phyloP scores from a whole-genome alignment of 2,888 invertebrate genomes.

The Helobdella robusta region DNA sequence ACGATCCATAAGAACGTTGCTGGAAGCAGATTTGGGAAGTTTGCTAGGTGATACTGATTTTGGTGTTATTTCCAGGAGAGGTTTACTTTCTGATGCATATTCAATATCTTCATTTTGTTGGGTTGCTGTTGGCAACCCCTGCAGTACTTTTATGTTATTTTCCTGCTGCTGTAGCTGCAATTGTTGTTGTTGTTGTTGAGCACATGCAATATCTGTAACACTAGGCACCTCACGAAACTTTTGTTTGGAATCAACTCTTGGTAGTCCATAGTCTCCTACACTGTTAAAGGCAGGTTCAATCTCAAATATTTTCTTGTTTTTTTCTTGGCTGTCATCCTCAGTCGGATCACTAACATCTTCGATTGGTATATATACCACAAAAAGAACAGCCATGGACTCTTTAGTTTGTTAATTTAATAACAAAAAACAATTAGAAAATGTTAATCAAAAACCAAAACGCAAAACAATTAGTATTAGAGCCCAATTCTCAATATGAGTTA shows the following conservation, averaged over 20 bases:
- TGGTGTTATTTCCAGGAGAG: background rate
- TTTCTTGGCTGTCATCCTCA: no score
- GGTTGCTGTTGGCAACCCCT: background rate
- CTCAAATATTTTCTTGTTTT: no score
- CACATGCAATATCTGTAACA: background rate
- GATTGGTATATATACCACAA: constrained; percentile 27
- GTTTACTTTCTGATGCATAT: background rate
- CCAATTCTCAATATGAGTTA: no score
- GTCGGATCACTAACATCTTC: constrained; percentile 19
- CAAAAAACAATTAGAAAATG: no score
- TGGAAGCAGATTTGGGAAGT: constrained; percentile 9
- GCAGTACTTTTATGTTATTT: no score
- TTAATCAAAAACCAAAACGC: no score
- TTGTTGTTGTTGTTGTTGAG: background rate
- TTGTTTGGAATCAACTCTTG: constrained; percentile 4
- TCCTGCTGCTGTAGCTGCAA: background rate
- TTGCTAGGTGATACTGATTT: background rate
- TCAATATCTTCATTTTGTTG: background rate
- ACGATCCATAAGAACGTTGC: constrained; percentile 3
- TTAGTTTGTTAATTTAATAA: no score
- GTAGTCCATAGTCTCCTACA: no score
- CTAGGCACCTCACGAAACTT: background rate
- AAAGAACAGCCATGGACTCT: constrained; percentile 26
- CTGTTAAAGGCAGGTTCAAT: background rate
- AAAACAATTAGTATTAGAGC: no score